These are phyloP conservation scores for Salvator merianae DNA, from an alignment of 2,113 vertebrate genomes.

Conservation along the genomic window DNA sequence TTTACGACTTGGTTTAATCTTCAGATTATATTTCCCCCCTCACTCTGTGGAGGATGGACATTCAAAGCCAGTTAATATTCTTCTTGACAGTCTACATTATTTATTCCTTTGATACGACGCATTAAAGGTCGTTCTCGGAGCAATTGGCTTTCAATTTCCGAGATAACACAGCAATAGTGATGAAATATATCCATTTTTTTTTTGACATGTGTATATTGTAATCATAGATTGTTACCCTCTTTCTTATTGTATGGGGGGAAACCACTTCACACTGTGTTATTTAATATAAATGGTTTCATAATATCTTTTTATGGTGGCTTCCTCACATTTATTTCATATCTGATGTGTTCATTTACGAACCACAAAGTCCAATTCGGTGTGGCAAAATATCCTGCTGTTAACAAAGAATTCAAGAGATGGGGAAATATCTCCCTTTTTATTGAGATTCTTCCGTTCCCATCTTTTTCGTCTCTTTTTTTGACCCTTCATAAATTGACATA, in stretches of 20 bases:
- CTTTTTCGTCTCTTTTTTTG: not conserved
- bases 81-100: slow-evolving; percentile 1
- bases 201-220: slow-evolving; percentile 10
- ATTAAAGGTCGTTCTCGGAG: not conserved
- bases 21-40: slow-evolving; percentile 11
- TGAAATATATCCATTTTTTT: slow-evolving; percentile 19
- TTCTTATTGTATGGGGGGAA: not conserved
- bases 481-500: not conserved
- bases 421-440: not conserved
- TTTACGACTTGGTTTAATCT: slow-evolving; percentile 31
- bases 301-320: not conserved
- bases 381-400: not conserved
- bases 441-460: not conserved
- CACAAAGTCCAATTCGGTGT: not conserved
- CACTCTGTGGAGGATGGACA: slow-evolving; percentile 14
- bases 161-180: slow-evolving; percentile 17
- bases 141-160: slow-evolving; percentile 29
- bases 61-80: not conserved
- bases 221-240: not conserved
- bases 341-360: not conserved
- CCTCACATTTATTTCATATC: slow-evolving; percentile 1
- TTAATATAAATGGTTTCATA: slow-evolving; percentile 14
- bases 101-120: slow-evolving; percentile 4
- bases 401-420: not conserved
- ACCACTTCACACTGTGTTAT: not conserved